Evolutionary conservation across 1,140 invertebrate species (phyloP), one percentile per base, ranked within the genome.

Genomic region (Drosophila elegans): DNA sequence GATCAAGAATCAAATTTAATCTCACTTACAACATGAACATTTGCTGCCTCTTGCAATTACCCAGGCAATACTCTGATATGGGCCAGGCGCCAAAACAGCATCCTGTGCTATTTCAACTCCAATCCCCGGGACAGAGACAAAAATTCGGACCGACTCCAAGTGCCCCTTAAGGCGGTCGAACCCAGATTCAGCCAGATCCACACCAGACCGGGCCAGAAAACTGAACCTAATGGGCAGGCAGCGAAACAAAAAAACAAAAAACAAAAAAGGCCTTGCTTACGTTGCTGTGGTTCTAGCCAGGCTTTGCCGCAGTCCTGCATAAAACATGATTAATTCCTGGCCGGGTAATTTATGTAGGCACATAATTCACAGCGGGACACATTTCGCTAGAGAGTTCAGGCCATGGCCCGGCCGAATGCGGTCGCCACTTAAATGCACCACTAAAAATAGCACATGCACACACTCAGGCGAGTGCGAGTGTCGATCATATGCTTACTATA

Each of bases 291-390:
- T 46, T 72, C 66, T 49, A 57, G 42, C 34, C 51, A 46, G 49
- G 64, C 51, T 71, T 32, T 39, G 64, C 32, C 46, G 64, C 67
- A 73, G 79, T 83, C 83, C 83, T 88, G 83, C 83, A 88, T 80
- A 88, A 88, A 89, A 88, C 89, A 88, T 88, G 84, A 88, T 88
- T 88, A 88, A 88, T 88, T 88, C 85, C 84, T 88, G 72, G 80
- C 60, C 80, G 64, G 85, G 86, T 88, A 88, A 88, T 89, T 88
- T 88, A 88, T 88, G 84, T 89, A 88, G 84, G 89, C 84, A 88
- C 84, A 88, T 88, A 88, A 88, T 88, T 88, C 84, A 88, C 84
- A 88, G 84, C 84, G 85, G 84, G 84, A 88, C 84, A 88, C 82
- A 82, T 85, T 85, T 80, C 61, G 84, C 83, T 49, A 88, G 76